Conservation (phyloP, 2,797 vertebrate species). For the Cichlasoma orientale region DNA sequence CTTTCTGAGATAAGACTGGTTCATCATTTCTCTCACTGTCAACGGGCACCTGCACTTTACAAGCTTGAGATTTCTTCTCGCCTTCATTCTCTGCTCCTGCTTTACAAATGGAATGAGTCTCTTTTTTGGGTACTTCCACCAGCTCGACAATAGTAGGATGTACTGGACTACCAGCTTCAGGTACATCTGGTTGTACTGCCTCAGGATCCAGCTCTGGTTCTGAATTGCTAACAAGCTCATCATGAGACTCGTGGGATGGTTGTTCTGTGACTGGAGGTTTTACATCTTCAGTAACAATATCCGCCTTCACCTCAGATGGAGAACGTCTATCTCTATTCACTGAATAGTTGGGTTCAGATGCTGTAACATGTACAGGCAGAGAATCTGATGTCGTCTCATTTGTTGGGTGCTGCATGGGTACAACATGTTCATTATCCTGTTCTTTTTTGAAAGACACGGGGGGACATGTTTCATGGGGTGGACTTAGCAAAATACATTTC, state of each 20-base stretch:
- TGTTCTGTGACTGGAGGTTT: conserved; percentile 69
- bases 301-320: conserved; percentile 65
- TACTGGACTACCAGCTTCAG: conserved; percentile 61
- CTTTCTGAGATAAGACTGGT: conserved; percentile 81
- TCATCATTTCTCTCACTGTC: conserved; percentile 81
- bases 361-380: conserved; percentile 57
- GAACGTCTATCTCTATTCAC: conserved; percentile 41
- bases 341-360: conserved; percentile 64
- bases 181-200: conserved; percentile 50
- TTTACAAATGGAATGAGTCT: conserved; percentile 69
- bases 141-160: conserved; percentile 59
- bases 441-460: conserved; percentile 44
- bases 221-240: conserved; percentile 75
- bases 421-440: conserved; percentile 58
- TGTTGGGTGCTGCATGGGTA: conserved; percentile 18
- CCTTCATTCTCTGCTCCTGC: conserved; percentile 52
- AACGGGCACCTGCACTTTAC: conserved; percentile 63
- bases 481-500: conserved; percentile 34
- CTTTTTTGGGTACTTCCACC: conserved; percentile 52
- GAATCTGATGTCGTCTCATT: conserved; percentile 51
- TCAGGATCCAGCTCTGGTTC: conserved; percentile 70
- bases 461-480: conserved; percentile 37
- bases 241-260: conserved; percentile 77
- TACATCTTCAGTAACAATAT: conserved; percentile 59
- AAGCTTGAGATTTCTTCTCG: conserved; percentile 67